phyloP scores from a whole-genome alignment of 2,113 vertebrate species.

The Cichladusa arquata region DNA sequence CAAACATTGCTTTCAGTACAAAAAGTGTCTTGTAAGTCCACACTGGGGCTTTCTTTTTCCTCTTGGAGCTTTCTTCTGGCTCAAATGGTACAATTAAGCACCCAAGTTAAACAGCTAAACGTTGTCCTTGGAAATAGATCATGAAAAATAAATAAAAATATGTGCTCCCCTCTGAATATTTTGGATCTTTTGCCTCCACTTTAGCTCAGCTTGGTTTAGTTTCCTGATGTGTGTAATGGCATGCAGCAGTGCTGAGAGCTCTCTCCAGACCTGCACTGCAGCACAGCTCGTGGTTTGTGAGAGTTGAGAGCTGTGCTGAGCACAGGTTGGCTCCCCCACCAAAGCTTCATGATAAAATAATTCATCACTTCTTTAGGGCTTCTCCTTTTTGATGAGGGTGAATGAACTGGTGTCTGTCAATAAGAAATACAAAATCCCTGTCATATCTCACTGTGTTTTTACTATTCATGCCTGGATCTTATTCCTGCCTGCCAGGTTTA shows the following conservation, averaged over 20 bases:
- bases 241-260: background rate
- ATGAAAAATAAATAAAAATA: conserved; percentile 1
- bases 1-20: background rate
- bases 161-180: background rate
- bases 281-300: accelerated
- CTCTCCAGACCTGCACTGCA: background rate
- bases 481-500: background rate
- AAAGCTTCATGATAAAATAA: background rate
- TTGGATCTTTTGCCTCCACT: background rate
- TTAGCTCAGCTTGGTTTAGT: background rate
- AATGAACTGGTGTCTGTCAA: background rate
- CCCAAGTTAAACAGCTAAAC: background rate
- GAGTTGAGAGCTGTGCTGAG: background rate
- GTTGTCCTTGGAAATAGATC: background rate
- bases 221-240: background rate
- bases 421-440: background rate
- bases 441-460: background rate
- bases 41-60: background rate
- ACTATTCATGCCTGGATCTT: background rate
- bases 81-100: background rate
- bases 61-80: background rate
- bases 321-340: background rate
- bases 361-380: background rate
- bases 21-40: background rate
- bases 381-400: background rate